Conservation (phyloP, 2,113 vertebrate species). For the Pipra filicauda region DNA sequence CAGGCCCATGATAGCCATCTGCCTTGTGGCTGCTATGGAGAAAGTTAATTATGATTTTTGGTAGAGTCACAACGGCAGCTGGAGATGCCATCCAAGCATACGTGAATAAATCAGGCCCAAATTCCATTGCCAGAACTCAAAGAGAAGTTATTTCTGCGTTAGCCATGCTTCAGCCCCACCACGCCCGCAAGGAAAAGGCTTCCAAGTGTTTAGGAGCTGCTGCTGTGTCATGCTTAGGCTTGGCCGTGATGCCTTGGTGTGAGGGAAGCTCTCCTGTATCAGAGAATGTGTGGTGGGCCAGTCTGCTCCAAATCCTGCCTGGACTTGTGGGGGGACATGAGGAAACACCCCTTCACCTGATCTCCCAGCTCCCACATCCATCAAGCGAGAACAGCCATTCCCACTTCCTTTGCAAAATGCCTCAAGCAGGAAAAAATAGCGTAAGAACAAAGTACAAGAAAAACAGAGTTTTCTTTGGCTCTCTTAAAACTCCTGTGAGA, state of each 20-base stretch:
- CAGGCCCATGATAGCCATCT: constrained; percentile 11
- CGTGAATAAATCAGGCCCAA: background rate
- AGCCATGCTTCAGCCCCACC: background rate
- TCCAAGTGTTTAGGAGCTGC: background rate
- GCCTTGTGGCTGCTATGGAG: constrained; percentile 16
- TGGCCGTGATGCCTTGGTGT: background rate
- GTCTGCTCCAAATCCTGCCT: background rate
- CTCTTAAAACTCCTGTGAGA: background rate
- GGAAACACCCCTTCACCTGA: constrained; percentile 14
- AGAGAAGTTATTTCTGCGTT: background rate
- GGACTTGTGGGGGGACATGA: background rate
- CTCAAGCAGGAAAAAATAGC: constrained; percentile 8
- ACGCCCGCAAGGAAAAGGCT: background rate
- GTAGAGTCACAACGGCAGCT: background rate
- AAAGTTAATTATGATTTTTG: background rate
- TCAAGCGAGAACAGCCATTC: background rate
- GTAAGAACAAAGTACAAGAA: background rate
- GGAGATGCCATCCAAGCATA: background rate
- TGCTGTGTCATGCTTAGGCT: background rate
- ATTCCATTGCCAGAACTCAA: background rate
- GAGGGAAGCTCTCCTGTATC: background rate
- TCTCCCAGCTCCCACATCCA: constrained; percentile 18
- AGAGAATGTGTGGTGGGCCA: background rate
- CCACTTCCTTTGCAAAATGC: constrained; percentile 26
- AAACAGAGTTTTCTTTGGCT: background rate